These are phyloP conservation scores for Colletes latitarsis DNA, from an alignment of 1,140 invertebrate species.

Conservation along the genomic window DNA sequence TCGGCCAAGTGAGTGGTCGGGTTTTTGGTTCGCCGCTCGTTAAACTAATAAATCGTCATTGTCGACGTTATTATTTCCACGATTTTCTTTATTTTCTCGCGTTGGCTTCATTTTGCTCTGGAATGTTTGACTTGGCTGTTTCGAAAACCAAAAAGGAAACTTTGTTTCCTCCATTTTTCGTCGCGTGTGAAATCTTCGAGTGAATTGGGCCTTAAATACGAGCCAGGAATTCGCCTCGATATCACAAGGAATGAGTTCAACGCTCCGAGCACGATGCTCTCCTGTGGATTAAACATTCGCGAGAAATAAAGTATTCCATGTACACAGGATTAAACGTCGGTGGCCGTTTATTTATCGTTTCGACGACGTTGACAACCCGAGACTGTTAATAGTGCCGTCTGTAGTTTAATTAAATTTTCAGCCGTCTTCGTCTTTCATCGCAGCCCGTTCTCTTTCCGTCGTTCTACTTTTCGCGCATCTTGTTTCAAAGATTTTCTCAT, in stretches of 20 bases:
- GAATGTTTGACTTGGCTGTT: background rate
- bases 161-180: background rate
- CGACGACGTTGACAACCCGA: background rate
- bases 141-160: background rate
- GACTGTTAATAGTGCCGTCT: slow-evolving; percentile 16
- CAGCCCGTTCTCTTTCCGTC: background rate
- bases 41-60: slow-evolving; percentile 68
- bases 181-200: background rate
- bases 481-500: slow-evolving; percentile 2
- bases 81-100: slow-evolving; percentile 9
- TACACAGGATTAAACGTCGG: background rate
- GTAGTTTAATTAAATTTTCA: slow-evolving; percentile 45
- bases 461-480: slow-evolving; percentile 25
- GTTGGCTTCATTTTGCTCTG: background rate
- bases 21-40: slow-evolving; percentile 61
- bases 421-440: background rate
- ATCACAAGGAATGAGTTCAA: background rate
- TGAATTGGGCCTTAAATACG: too few relatives aligned
- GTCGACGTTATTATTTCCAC: slow-evolving; percentile 61
- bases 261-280: background rate
- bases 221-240: too few relatives aligned
- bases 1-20: slow-evolving; percentile 46
- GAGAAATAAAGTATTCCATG: background rate
- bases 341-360: slow-evolving; percentile 15
- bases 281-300: background rate